Percentiles rank a stretch among this genome's conserved stretches.
phyloP scores from a whole-genome alignment of 2,113 vertebrate genomes.

The Hystrix brachyura region DNA sequence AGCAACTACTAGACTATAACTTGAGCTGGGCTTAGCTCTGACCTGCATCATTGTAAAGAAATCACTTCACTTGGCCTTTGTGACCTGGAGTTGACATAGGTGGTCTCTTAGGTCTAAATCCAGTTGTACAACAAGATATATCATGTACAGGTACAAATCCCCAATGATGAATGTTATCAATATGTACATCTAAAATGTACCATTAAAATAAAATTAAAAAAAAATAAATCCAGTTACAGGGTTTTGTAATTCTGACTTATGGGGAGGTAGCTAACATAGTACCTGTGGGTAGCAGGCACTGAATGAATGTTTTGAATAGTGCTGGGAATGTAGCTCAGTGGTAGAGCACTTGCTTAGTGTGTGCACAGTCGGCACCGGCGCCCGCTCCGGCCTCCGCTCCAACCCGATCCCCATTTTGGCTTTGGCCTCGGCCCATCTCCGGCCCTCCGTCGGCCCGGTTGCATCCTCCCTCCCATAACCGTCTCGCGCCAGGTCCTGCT shows the following conservation, averaged over 20 bases:
- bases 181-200: too few species aligned
- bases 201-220: too few species aligned
- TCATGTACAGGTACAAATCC: too few species aligned
- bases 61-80: not conserved
- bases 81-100: not conserved
- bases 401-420: too few species aligned
- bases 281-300: not conserved
- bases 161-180: too few species aligned
- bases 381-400: too few species aligned
- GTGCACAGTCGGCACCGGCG: too few species aligned
- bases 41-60: not conserved
- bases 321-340: not conserved
- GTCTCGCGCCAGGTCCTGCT: too few species aligned
- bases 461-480: too few species aligned
- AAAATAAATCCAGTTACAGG: not conserved
- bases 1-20: not conserved
- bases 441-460: too few species aligned
- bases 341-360: not conserved
- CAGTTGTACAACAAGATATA: too few species aligned
- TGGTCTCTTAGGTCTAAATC: not conserved
- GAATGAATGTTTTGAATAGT: not conserved
- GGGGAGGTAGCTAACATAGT: not conserved
- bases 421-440: too few species aligned
- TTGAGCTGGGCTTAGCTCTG: not conserved
- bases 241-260: conserved; percentile 36